Evolutionary conservation across 2,888 invertebrate genomes (phyloP), one percentile per base, ranked within the genome.

Genomic region (Calliscelio sp.): DNA sequence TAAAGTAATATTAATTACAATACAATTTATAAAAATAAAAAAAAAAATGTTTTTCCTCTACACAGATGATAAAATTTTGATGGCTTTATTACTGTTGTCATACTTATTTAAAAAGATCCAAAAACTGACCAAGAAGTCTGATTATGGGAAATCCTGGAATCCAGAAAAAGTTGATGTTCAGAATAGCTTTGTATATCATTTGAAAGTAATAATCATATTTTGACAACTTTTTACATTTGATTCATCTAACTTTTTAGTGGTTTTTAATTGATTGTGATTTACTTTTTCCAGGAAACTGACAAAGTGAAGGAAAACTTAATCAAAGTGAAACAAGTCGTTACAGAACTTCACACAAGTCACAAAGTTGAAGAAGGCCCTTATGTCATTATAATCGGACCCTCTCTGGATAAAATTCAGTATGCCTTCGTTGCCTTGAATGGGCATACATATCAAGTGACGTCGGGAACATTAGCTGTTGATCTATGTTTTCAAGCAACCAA

Each of bases 401-500:
- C 84, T 6, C 61, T 77, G 4, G 38, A 41, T 25, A 38, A 81
- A 14, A 84, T 81, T 16, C 53, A 8, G 2, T 75, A 75, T 6
- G n/a, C 66, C 0, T 77, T 59, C 25, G 77, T 82, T 1, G 4
- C 77, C 1, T 2, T 82, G 18, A 46, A 46, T 6, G 25, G 55
- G 2, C 2, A 51, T 7, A 68, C 20, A 16, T 84, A 66, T 38
- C 55, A 84, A 81, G 66, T 65, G 20, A 18, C 14, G 4, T 53
- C 68, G 1, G 10, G 16, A 0, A 3, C 51, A 10, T n/a, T 22
- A 6, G 77, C 81, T 18, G 81, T 84, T 5, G 81, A 84, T 32
- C 22, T 84, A 14, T 84, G 81, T 66, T 84, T 81, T 41, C 41
- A 81, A 22, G 35, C 14, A 1, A 11, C 44, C 14, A 84, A 81